These are phyloP conservation scores for Microhierax caerulescens DNA, from an alignment of 2,797 vertebrate genomes.

Conservation along the genomic window DNA sequence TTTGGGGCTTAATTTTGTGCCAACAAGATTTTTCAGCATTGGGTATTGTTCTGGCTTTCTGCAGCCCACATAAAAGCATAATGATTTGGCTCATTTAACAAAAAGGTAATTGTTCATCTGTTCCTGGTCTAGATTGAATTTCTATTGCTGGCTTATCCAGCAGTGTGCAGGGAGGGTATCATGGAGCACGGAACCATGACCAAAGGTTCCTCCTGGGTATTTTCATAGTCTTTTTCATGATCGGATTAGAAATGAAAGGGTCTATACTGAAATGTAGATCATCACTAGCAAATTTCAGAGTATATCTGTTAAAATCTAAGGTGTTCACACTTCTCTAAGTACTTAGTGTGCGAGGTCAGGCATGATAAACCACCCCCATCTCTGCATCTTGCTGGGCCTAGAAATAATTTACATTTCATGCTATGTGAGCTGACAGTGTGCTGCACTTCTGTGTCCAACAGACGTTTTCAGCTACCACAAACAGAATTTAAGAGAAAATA, in stretches of 20 bases:
- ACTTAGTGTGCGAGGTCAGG: background rate
- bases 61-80: background rate
- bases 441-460: background rate
- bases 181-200: accelerated
- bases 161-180: background rate
- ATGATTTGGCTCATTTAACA: background rate
- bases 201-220: background rate
- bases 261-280: background rate
- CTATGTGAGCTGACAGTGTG: background rate
- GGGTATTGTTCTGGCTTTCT: background rate
- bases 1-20: background rate
- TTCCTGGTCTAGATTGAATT: background rate
- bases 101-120: background rate
- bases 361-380: background rate
- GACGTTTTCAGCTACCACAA: background rate
- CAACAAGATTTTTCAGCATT: background rate
- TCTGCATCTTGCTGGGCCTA: background rate
- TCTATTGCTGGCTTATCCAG: background rate
- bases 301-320: background rate
- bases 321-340: background rate
- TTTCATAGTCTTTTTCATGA: background rate
- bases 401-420: background rate
- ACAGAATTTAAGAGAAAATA: background rate
- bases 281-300: background rate
- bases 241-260: background rate